Conservation (phyloP, 2,888 invertebrate species). For the Leptarthrus brevirostris region DNA sequence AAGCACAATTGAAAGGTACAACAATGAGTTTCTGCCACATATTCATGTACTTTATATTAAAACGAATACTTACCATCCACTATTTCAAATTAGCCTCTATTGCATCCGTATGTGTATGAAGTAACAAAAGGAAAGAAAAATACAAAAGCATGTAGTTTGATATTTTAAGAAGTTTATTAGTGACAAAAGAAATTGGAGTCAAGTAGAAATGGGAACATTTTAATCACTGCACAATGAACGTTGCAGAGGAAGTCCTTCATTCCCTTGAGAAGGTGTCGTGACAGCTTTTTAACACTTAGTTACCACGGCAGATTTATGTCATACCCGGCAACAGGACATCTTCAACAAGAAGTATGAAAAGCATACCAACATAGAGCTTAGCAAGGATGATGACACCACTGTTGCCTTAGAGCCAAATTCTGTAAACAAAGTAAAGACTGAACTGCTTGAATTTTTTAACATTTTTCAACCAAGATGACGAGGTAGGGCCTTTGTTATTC, state of each 20-base stretch:
- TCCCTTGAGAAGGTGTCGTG: not conserved
- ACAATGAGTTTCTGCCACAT: no score
- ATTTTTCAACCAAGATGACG: slow-evolving; percentile 34
- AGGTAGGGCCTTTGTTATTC: slow-evolving; percentile 47
- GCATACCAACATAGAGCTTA: slow-evolving; percentile 4
- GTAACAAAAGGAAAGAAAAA: no score
- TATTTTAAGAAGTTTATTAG: not conserved
- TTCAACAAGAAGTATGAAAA: not conserved
- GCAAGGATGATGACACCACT: slow-evolving; percentile 29
- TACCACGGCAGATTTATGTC: slow-evolving; percentile 26
- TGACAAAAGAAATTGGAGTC: not conserved
- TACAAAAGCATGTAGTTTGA: no score
- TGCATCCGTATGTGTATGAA: no score
- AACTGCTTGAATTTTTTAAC: slow-evolving; percentile 40
- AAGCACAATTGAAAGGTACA: no score
- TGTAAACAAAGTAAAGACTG: slow-evolving; percentile 34
- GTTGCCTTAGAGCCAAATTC: slow-evolving; percentile 40
- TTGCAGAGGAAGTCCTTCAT: not conserved
- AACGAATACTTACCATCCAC: no score
- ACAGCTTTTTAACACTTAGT: slow-evolving; percentile 28
- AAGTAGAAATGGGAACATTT: not conserved
- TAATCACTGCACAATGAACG: not conserved
- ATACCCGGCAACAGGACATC: not conserved
- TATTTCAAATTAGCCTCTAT: no score
- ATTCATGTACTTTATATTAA: no score